A percentile compares a stretch with the other conserved stretches of the same genome.
Evolutionary conservation across 2,888 invertebrate species (phyloP).

Genomic region (Nomada ferruginata): DNA sequence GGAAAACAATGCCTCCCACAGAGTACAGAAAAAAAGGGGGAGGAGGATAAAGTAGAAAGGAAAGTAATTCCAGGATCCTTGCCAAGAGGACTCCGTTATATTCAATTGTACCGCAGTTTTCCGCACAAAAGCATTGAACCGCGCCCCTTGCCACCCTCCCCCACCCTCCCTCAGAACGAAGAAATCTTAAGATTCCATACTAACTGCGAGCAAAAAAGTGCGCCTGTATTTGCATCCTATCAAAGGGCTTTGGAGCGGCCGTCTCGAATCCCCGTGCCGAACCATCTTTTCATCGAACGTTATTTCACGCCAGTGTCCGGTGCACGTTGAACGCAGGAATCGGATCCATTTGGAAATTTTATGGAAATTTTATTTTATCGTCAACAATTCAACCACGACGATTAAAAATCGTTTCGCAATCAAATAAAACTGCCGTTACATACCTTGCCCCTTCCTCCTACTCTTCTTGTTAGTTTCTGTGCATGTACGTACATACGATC

Average conservation of each 20-base stretch:
- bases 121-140: constrained; percentile 4
- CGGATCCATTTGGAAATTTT: constrained; percentile 36
- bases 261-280: constrained; percentile 25
- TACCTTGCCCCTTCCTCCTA: constrained; percentile 13
- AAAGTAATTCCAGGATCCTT: constrained; percentile 10
- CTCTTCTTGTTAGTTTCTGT: not conserved
- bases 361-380: constrained; percentile 43
- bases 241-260: constrained; percentile 55
- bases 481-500: not conserved
- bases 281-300: constrained; percentile 37
- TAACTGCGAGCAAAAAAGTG: constrained; percentile 46
- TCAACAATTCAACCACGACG: constrained; percentile 21
- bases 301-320: constrained; percentile 32
- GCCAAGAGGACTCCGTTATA: not conserved
- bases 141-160: not conserved
- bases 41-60: not conserved
- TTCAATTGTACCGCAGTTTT: not conserved
- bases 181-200: constrained; percentile 65
- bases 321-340: not conserved
- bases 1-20: not conserved
- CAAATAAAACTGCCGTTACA: constrained; percentile 73
- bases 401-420: constrained; percentile 73
- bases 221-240: constrained; percentile 61
- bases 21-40: not conserved
- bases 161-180: not conserved